These are phyloP conservation scores for Anoncus sp. DNA, from an alignment of 2,888 invertebrate species.

Conservation along the genomic window DNA sequence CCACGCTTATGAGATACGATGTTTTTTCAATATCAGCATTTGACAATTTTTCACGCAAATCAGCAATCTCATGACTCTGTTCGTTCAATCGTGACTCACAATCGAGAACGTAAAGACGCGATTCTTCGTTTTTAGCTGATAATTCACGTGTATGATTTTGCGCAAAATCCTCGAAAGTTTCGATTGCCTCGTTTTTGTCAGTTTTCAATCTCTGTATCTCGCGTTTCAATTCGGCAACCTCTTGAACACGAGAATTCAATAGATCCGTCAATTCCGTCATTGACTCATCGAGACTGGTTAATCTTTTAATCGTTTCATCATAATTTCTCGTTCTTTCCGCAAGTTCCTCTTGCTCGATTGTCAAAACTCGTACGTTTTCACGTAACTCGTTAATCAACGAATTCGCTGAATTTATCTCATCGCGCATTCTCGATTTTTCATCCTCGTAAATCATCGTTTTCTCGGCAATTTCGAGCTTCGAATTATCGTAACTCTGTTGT, in stretches of 20 bases:
- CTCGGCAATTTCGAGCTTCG: constrained; percentile 71
- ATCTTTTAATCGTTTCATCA: constrained; percentile 73
- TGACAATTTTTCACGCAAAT: constrained; percentile 73
- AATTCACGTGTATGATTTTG: constrained; percentile 75
- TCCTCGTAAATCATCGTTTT: constrained; percentile 68
- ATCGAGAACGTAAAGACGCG: constrained; percentile 19
- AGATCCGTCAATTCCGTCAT: constrained; percentile 76
- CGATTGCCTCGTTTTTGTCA: constrained; percentile 64
- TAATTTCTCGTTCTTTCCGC: constrained; percentile 80
- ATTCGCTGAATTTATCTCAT: constrained; percentile 60
- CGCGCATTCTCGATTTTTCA: constrained; percentile 60
- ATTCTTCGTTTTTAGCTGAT: constrained; percentile 69
- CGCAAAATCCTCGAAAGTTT: constrained; percentile 37
- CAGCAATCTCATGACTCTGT: constrained; percentile 75
- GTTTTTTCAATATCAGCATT: constrained; percentile 66
- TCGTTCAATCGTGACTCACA: constrained; percentile 74
- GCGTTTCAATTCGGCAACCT: constrained; percentile 76
- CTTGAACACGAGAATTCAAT: constrained; percentile 75
- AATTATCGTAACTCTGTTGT: constrained; percentile 69
- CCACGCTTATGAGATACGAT: constrained; percentile 7
- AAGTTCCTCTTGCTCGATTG: constrained; percentile 76
- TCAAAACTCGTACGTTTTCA: constrained; percentile 57
- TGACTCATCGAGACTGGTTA: constrained; percentile 63
- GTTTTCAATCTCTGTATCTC: constrained; percentile 74
- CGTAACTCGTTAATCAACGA: constrained; percentile 53